These are phyloP conservation scores for Euleptes europaea DNA, from an alignment of 2,113 vertebrate genomes.

Conservation along the genomic window DNA sequence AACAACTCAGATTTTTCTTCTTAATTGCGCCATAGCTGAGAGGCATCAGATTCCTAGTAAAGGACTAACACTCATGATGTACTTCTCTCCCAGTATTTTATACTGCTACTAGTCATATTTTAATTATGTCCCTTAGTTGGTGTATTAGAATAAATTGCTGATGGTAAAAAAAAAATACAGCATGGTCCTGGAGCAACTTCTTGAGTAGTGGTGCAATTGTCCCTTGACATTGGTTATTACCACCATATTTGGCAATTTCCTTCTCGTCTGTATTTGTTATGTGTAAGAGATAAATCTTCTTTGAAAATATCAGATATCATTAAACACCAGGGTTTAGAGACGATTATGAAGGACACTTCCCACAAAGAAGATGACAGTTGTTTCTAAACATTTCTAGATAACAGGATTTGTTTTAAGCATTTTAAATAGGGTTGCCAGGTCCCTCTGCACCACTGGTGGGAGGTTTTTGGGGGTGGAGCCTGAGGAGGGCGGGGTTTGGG, in stretches of 20 bases:
- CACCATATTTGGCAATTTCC: not conserved
- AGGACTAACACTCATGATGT: conserved; percentile 19
- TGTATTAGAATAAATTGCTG: conserved; percentile 38
- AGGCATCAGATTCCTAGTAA: conserved; percentile 11
- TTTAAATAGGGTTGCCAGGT: no score
- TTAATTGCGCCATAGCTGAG: conserved; percentile 17
- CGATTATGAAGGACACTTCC: no score
- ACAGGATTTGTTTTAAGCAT: no score
- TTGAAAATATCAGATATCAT: no score
- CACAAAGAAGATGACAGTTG: no score
- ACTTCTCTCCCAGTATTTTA: conserved; percentile 24
- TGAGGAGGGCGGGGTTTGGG: no score
- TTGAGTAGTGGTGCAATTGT: not conserved
- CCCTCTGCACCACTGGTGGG: no score
- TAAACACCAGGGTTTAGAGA: no score
- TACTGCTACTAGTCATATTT: conserved; percentile 30
- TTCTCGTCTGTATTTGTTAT: not conserved
- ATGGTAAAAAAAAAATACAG: not conserved
- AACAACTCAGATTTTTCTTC: not conserved
- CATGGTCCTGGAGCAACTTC: conserved; percentile 6
- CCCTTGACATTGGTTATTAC: not conserved
- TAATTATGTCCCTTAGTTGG: conserved; percentile 31
- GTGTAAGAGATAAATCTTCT: no score
- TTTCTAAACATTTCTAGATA: not conserved
- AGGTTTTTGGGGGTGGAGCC: no score